Conservation (phyloP, 2,888 invertebrate genomes). For the Folsomia manolachei region DNA sequence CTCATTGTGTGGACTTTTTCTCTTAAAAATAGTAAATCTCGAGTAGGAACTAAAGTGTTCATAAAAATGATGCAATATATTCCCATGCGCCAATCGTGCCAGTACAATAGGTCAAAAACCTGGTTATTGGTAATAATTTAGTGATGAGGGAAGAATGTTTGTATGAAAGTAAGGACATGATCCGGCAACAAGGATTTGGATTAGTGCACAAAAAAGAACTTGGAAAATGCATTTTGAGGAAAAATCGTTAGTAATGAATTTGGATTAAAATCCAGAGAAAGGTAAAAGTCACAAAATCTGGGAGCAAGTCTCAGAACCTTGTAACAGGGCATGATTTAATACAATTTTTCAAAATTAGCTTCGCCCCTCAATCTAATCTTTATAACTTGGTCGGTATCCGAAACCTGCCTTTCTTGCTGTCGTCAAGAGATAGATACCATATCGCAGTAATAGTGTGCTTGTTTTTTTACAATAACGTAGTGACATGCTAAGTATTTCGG, state of each 20-base stretch:
- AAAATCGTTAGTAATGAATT: not conserved
- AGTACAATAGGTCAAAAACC: not conserved
- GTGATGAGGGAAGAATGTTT: too few species aligned
- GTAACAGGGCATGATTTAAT: not conserved
- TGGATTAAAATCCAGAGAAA: not conserved
- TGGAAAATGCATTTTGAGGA: not conserved
- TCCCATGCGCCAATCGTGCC: not conserved
- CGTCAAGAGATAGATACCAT: too few species aligned
- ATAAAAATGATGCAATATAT: not conserved
- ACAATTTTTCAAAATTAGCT: not conserved
- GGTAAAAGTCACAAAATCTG: not conserved
- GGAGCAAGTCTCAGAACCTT: not conserved
- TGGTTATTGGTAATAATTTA: too few species aligned
- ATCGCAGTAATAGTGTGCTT: too few species aligned
- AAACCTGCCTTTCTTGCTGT: too few species aligned
- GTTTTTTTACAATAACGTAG: too few species aligned
- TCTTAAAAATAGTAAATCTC: not conserved
- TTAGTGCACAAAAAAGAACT: too few species aligned
- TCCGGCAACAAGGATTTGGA: not conserved
- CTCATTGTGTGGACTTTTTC: too few species aligned
- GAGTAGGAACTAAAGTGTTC: not conserved
- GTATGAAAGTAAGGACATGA: too few species aligned
- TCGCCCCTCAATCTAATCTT: not conserved
- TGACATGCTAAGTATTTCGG: too few species aligned
- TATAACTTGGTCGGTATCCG: not conserved